phyloP scores from a whole-genome alignment of 2,113 vertebrate species.

The Serilophus lunatus region DNA sequence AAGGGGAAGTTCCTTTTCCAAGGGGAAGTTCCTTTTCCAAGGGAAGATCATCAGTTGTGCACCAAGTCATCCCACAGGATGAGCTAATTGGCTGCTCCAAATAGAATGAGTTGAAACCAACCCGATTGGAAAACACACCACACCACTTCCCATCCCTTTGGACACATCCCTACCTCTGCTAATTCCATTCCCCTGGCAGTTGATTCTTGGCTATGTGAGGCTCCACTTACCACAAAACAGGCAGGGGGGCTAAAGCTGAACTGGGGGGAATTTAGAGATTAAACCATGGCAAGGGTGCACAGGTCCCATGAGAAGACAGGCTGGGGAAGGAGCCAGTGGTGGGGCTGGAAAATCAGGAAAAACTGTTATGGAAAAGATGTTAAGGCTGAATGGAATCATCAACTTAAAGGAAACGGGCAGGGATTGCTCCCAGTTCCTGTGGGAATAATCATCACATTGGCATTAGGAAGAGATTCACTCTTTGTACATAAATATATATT shows the following conservation, averaged over 20 bases:
- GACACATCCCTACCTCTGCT: no score
- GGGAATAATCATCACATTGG: neutral
- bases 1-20: neutral
- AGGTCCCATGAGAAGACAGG: neutral
- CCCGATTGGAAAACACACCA: neutral
- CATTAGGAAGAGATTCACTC: neutral
- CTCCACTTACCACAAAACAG: neutral
- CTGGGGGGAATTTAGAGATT: neutral
- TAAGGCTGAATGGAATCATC: neutral
- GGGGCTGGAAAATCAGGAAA: neutral
- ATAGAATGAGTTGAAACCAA: neutral
- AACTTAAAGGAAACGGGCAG: neutral
- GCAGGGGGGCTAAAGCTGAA: neutral
- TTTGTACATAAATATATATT: neutral
- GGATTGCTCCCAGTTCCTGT: neutral
- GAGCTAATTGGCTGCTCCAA: neutral
- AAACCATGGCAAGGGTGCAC: neutral
- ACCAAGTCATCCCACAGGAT: neutral
- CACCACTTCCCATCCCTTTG: no score
- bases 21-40: neutral
- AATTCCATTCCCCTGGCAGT: neutral
- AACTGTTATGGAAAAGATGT: rapidly evolving
- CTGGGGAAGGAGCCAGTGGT: neutral
- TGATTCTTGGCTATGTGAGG: neutral
- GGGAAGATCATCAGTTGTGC: neutral